Conservation (phyloP, 2,113 vertebrate species). For the Australoheros scitulus region DNA sequence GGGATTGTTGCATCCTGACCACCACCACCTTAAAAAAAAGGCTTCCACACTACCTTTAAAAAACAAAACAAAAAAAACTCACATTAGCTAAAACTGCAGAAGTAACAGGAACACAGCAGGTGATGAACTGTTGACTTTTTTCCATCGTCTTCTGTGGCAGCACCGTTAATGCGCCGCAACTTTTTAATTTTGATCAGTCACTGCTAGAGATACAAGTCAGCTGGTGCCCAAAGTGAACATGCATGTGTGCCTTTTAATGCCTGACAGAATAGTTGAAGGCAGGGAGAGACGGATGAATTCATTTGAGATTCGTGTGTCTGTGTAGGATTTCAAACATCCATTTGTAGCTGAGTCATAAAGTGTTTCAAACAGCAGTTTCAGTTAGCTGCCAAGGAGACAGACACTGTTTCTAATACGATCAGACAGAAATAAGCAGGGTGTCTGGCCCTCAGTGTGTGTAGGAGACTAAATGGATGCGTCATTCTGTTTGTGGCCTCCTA, state of each 20-base stretch:
- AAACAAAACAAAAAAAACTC: no score
- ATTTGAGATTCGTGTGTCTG: no score
- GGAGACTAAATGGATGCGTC: background rate
- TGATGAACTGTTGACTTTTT: background rate
- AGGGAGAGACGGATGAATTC: background rate
- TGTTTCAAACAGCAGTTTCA: background rate
- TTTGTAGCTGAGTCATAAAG: no score
- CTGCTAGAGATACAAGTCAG: no score
- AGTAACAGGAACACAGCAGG: background rate
- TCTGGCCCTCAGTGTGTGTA: background rate
- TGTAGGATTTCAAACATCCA: no score
- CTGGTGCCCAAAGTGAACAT: background rate
- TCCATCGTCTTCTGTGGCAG: background rate
- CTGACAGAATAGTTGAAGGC: background rate
- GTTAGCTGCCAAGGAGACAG: background rate
- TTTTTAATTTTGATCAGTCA: no score
- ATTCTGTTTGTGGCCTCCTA: background rate
- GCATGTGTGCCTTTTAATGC: background rate
- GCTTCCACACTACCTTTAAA: no score
- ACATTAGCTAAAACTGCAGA: background rate
- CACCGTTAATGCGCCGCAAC: no score
- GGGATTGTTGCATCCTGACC: no score
- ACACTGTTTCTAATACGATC: conserved; percentile 20
- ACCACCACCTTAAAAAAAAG: no score
- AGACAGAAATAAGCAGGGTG: background rate